These are phyloP conservation scores for Rhineura floridana DNA, from an alignment of 2,113 vertebrate genomes.

Conservation along the genomic window DNA sequence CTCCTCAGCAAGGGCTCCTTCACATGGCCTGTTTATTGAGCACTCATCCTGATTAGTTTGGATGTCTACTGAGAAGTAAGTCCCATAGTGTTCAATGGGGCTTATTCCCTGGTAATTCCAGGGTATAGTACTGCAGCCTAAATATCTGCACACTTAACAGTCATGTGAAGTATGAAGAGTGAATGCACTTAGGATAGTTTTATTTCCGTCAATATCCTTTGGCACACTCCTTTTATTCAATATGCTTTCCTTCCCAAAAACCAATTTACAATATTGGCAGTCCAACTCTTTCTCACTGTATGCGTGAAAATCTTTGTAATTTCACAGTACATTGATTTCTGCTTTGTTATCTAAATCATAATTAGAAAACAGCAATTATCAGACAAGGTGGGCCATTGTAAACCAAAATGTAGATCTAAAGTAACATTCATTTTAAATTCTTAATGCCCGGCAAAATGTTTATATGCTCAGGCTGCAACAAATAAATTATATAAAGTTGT, in stretches of 20 bases:
- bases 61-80: too few species aligned
- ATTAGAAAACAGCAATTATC: slow-evolving; percentile 15
- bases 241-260: background rate
- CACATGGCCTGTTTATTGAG: too few species aligned
- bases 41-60: too few species aligned
- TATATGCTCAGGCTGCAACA: background rate
- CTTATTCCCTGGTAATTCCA: too few species aligned
- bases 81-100: too few species aligned
- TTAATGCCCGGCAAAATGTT: background rate
- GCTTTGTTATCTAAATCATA: slow-evolving; percentile 20
- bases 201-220: background rate
- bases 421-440: background rate
- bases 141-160: background rate
- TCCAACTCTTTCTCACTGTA: background rate
- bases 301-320: background rate
- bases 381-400: background rate
- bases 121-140: background rate
- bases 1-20: too few species aligned
- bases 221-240: background rate
- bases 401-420: background rate
- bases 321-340: slow-evolving; percentile 3
- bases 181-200: background rate
- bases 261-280: background rate
- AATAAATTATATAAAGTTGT: background rate
- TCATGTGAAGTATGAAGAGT: background rate